These are phyloP conservation scores for Coregonus clupeaformis DNA, from an alignment of 2,113 vertebrate species.

Conservation along the genomic window DNA sequence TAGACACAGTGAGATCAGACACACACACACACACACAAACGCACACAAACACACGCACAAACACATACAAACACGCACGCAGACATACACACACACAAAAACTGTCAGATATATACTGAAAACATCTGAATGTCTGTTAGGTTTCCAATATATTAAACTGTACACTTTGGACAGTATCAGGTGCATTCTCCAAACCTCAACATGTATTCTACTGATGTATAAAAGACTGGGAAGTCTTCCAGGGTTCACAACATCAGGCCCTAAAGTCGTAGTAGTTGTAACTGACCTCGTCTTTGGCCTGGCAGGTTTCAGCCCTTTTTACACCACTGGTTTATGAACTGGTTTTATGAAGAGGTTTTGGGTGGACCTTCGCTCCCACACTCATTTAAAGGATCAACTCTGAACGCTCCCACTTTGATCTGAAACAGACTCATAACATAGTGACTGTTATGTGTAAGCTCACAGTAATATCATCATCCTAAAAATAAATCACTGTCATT, in stretches of 20 bases:
- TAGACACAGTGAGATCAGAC: constrained; percentile 43
- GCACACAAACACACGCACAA: neutral
- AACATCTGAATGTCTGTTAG: neutral
- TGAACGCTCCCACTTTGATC: constrained; percentile 21
- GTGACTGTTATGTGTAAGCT: constrained; percentile 35
- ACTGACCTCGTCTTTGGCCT: neutral
- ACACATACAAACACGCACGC: neutral
- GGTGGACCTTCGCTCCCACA: too few species aligned
- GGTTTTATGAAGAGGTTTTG: neutral
- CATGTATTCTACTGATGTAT: too few species aligned
- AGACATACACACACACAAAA: neutral
- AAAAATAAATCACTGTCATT: constrained; percentile 49
- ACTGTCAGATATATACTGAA: neutral
- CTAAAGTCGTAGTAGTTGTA: too few species aligned
- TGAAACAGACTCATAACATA: constrained; percentile 28
- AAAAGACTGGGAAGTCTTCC: neutral
- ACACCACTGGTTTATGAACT: neutral
- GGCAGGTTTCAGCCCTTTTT: neutral
- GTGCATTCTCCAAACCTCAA: too few species aligned
- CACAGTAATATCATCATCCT: constrained; percentile 27
- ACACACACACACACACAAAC: neutral
- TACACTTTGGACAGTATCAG: too few species aligned
- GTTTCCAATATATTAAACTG: too few species aligned
- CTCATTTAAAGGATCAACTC: too few species aligned
- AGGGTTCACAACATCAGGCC: constrained; percentile 11